Evolutionary conservation across 2,888 invertebrate genomes (phyloP).

Genomic region (Autographa pulchrina): DNA sequence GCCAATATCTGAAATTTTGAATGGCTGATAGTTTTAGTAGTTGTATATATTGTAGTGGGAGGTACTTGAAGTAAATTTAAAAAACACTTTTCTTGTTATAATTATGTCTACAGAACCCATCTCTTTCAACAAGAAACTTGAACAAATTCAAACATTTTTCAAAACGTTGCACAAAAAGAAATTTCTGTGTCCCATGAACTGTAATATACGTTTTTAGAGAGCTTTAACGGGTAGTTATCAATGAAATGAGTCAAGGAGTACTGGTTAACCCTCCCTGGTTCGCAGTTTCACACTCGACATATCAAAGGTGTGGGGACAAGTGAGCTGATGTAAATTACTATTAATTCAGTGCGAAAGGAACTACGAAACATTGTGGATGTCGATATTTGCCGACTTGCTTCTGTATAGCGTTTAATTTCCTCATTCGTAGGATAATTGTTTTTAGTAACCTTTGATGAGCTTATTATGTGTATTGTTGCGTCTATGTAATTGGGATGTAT

Average conservation of each 20-base stretch:
- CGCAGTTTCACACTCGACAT: slow-evolving; percentile 25
- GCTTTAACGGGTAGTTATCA: slow-evolving; percentile 56
- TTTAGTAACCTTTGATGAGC: background rate
- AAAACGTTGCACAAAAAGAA: slow-evolving; percentile 35
- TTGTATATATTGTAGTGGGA: too few species aligned
- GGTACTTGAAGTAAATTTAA: too few species aligned
- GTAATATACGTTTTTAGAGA: slow-evolving; percentile 53
- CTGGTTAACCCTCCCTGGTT: background rate
- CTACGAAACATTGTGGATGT: slow-evolving; percentile 10
- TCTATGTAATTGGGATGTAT: background rate
- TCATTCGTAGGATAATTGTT: slow-evolving; percentile 21
- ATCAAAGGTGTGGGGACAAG: slow-evolving; percentile 19
- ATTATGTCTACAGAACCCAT: too few species aligned
- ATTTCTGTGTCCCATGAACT: slow-evolving; percentile 56
- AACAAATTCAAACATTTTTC: slow-evolving; percentile 28
- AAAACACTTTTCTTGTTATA: too few species aligned
- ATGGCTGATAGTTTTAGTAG: too few species aligned
- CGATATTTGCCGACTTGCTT: background rate
- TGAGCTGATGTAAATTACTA: slow-evolving; percentile 17
- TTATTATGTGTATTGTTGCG: background rate
- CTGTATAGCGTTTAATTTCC: slow-evolving; percentile 7
- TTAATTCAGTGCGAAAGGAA: slow-evolving; percentile 15
- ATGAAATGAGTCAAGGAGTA: slow-evolving; percentile 47
- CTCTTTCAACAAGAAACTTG: background rate
- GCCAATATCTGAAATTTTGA: too few species aligned